A percentile compares a stretch with the other conserved stretches of the same genome.
Conservation (phyloP, 2,797 vertebrate genomes). For the Pangasius macronema region DNA sequence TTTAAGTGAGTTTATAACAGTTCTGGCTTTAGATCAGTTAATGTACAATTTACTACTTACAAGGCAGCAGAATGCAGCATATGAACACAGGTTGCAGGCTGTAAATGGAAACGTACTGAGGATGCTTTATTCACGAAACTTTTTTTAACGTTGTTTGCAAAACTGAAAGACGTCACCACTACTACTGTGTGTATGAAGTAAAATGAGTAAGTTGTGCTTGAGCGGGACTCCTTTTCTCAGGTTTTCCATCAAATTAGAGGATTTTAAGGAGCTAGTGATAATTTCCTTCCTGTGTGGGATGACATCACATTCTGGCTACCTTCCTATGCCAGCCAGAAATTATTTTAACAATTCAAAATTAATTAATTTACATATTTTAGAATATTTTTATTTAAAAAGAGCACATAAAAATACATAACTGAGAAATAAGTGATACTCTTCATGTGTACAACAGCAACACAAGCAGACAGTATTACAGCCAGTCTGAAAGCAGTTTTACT, state of each 20-base stretch:
- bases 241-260: background rate
- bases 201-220: background rate
- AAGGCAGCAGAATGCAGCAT: background rate
- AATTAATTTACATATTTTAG: background rate
- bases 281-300: background rate
- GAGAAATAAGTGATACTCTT: conserved; percentile 6
- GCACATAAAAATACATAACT: background rate
- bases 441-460: background rate
- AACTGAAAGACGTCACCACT: too few species aligned
- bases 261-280: background rate
- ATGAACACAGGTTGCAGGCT: background rate
- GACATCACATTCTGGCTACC: background rate
- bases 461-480: background rate
- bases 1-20: background rate
- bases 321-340: background rate
- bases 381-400: background rate
- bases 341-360: background rate
- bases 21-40: background rate
- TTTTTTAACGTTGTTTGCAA: too few species aligned
- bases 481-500: conserved; percentile 2
- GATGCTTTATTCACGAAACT: too few species aligned
- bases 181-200: too few species aligned
- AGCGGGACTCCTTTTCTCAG: background rate
- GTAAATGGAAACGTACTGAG: background rate
- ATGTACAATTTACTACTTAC: background rate